Percentiles rank a stretch among this genome's conserved stretches.
Evolutionary conservation across 2,888 invertebrate species (phyloP).

Genomic region (Drosophila macrospina): DNA sequence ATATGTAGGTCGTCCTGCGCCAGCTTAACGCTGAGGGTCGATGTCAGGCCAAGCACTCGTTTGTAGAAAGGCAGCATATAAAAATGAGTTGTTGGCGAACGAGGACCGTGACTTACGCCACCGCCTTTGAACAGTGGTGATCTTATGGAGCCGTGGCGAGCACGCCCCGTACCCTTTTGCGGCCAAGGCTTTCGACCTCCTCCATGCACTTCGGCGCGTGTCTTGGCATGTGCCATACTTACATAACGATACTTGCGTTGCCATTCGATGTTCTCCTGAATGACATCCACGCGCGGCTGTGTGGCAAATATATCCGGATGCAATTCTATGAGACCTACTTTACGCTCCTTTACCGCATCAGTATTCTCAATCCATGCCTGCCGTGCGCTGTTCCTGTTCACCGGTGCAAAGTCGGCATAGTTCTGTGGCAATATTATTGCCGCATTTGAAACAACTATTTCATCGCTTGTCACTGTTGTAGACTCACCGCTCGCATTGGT

Average conservation of each 20-base stretch:
- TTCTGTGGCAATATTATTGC: constrained; percentile 75
- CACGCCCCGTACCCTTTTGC: constrained; percentile 96
- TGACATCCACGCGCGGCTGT: constrained; percentile 93
- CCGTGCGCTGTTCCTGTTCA: constrained; percentile 84
- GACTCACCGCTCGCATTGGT: constrained; percentile 31
- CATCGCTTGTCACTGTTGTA: background rate
- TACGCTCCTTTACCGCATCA: constrained; percentile 90
- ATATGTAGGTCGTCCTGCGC: constrained; percentile 98
- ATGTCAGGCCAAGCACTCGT: constrained; percentile 92
- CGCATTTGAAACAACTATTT: constrained; percentile 19
- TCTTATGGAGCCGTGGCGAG: constrained; percentile 96
- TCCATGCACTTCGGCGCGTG: constrained; percentile 93
- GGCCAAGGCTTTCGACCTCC: constrained; percentile 98
- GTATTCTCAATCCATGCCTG: constrained; percentile 96
- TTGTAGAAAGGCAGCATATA: constrained; percentile 95
- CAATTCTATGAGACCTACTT: constrained; percentile 93
- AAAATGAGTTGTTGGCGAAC: constrained; percentile 95
- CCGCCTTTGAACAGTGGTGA: constrained; percentile 95
- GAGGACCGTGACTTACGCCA: constrained; percentile 95
- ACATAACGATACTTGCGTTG: constrained; percentile 93
- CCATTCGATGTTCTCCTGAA: constrained; percentile 95
- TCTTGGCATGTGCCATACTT: constrained; percentile 91
- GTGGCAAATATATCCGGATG: constrained; percentile 95
- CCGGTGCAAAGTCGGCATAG: constrained; percentile 61
- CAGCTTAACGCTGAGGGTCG: constrained; percentile 94